Percentiles rank a stretch among this genome's conserved stretches.
These are phyloP conservation scores for Clarias magur DNA, from an alignment of 2,113 vertebrate genomes.

Conservation along the genomic window DNA sequence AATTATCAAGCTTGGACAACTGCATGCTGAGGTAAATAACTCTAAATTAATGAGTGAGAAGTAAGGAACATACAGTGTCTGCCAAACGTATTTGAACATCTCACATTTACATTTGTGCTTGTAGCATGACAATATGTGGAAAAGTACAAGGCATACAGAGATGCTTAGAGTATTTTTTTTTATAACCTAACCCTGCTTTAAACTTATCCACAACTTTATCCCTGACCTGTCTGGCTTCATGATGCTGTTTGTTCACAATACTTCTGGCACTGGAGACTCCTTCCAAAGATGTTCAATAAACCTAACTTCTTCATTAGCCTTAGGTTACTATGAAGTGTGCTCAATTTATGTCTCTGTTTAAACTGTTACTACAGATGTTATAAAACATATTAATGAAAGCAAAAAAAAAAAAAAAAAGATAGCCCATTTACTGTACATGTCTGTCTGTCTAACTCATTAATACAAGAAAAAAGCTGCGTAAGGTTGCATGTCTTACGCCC, in stretches of 20 bases:
- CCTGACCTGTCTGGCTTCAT: too few relatives aligned
- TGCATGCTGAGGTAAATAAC: background rate
- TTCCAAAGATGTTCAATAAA: background rate
- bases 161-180: too few relatives aligned
- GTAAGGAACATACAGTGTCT: background rate
- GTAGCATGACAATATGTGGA: too few relatives aligned
- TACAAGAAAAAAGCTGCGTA: too few relatives aligned
- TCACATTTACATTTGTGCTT: too few relatives aligned
- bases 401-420: background rate
- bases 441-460: too few relatives aligned
- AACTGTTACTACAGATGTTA: background rate
- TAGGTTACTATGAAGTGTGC: background rate
- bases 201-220: too few relatives aligned
- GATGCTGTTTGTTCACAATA: background rate
- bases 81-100: too few relatives aligned
- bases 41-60: background rate
- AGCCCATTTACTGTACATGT: too few relatives aligned
- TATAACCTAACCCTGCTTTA: too few relatives aligned
- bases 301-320: background rate
- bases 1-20: background rate
- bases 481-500: too few relatives aligned
- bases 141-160: too few relatives aligned
- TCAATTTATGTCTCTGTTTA: background rate
- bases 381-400: background rate
- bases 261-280: background rate